A percentile compares a stretch with the other conserved stretches of the same genome.
Conservation (phyloP, 2,113 vertebrate species). For the Scophthalmus maximus region DNA sequence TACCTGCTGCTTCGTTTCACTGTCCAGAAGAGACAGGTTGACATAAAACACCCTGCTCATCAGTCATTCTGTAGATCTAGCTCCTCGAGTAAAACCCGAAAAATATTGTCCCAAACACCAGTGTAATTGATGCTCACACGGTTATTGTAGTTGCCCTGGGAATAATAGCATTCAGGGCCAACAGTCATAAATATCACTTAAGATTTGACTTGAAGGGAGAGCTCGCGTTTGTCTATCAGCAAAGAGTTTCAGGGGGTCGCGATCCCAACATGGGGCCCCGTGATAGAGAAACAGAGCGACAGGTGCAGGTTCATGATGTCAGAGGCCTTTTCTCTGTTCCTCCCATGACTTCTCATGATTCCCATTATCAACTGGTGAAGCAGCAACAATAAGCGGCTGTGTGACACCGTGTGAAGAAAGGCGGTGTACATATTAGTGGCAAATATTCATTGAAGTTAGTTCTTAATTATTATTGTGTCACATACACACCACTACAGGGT, state of each 20-base stretch:
- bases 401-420: neutral
- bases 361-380: slow-evolving; percentile 58
- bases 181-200: slow-evolving; percentile 64
- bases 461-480: neutral
- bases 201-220: slow-evolving; percentile 60
- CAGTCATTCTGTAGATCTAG: slow-evolving; percentile 39
- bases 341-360: slow-evolving; percentile 52
- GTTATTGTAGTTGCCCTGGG: slow-evolving; percentile 53
- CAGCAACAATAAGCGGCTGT: slow-evolving; percentile 37
- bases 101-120: slow-evolving; percentile 52
- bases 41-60: slow-evolving; percentile 35
- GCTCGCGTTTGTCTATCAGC: slow-evolving; percentile 76
- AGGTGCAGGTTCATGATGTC: slow-evolving; percentile 81
- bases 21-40: slow-evolving; percentile 26
- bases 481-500: neutral
- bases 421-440: slow-evolving; percentile 7
- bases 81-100: slow-evolving; percentile 31
- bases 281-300: slow-evolving; percentile 64
- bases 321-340: slow-evolving; percentile 50
- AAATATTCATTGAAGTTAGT: neutral
- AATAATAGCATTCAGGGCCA: slow-evolving; percentile 61
- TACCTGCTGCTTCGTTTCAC: slow-evolving; percentile 29
- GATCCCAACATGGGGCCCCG: slow-evolving; percentile 44
- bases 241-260: slow-evolving; percentile 67
- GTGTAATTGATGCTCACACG: slow-evolving; percentile 64